Evolutionary conservation across 2,797 vertebrate genomes (phyloP), one percentile per base, ranked within the genome.

Genomic region (Microtus agrestis): DNA sequence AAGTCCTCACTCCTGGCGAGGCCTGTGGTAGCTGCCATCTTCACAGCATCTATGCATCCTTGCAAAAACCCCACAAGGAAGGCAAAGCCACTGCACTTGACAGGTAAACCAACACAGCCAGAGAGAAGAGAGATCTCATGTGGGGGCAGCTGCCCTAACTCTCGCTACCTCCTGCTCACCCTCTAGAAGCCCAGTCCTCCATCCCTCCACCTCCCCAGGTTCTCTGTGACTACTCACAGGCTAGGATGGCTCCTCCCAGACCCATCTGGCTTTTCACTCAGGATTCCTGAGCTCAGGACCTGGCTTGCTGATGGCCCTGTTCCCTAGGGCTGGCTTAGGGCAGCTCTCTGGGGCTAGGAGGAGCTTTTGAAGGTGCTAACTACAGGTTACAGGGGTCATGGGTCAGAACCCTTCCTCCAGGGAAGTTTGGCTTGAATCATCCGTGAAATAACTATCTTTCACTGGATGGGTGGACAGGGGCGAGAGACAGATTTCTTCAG

Each of bases 291-390:
- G 91, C 81, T 85, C 73, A 15, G 77, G 95, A 79, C 65, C 40
- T 27, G 51, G 29, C 95, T 96, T 54, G 95, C 91, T 87, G 46
- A 97, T 96, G 98, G 98, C 98, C 98, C 98, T 97, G 97, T 96
- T 98, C 98, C 98, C 98, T 98, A 96, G 74, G 69, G 97, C 98
- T 98, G 97, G 96, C 98, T 98, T 96, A 98, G 98, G 98, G 98
- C 98, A 98, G 90, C 98, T 97, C 98, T 98, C 97, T 61, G 88
- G 99, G 99, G 98, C 98, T 97, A 79, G 95, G 0, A 97, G 97
- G 98, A 98, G 98, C 99, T 98, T 99, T 99, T 99, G 98, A 99
- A 98, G 97, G 98, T 98, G 98, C 99, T 99, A 99, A 99, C 98
- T 98, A 98, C 98, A 98, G 99, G 98, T 99, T 99, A 98, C 98